phyloP scores from a whole-genome alignment of 2,113 vertebrate genomes.

The Pseudorhombus dupliciocellatus region DNA sequence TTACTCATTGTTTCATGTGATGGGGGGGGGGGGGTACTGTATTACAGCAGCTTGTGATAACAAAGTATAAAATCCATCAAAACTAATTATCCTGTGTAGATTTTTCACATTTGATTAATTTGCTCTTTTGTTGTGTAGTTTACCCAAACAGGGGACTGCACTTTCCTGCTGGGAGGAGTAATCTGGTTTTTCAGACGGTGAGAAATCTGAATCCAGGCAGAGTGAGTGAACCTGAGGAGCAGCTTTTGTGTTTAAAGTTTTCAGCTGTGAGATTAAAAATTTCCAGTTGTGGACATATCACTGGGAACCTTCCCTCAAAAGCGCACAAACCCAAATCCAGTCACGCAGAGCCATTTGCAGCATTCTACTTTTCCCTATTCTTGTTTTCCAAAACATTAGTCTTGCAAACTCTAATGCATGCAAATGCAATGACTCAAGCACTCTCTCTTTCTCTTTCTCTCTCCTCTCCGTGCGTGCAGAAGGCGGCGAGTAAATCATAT shows the following conservation, averaged over 20 bases:
- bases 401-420: conserved; percentile 81
- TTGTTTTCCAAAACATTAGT: conserved; percentile 83
- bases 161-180: conserved; percentile 43
- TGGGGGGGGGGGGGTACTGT: conserved; percentile 29
- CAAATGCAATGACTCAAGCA: conserved; percentile 78
- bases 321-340: conserved; percentile 73
- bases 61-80: conserved; percentile 2
- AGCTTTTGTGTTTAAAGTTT: conserved; percentile 78
- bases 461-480: conserved; percentile 65
- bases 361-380: conserved; percentile 72
- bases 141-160: conserved; percentile 22
- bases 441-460: conserved; percentile 54
- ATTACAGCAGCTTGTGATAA: conserved; percentile 27
- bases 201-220: conserved; percentile 58
- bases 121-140: conserved; percentile 32
- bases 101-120: conserved; percentile 9
- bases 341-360: conserved; percentile 67
- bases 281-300: conserved; percentile 71
- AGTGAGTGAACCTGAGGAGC: conserved; percentile 67
- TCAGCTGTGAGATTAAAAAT: conserved; percentile 80
- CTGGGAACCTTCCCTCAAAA: conserved; percentile 65
- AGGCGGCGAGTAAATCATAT: conserved; percentile 76
- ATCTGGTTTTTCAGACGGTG: conserved; percentile 47
- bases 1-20: conserved; percentile 58
- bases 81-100: not conserved